Evolutionary conservation across 2,888 invertebrate species (phyloP).

Genomic region (Chrysodeixis includens): DNA sequence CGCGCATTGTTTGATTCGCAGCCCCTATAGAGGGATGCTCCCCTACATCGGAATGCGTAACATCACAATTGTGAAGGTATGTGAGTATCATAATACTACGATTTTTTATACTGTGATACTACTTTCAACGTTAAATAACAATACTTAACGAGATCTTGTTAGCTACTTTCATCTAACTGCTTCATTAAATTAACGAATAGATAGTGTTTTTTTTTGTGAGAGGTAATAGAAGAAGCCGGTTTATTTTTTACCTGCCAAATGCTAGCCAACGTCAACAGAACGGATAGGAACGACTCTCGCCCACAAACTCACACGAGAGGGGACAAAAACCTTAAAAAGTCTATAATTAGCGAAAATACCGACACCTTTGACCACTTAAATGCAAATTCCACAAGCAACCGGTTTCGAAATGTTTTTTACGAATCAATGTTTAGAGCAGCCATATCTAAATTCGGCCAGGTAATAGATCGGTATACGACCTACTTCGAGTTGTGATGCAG

Average conservation of each 20-base stretch:
- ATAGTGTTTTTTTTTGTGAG: constrained; percentile 1
- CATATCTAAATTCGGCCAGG: constrained; percentile 59
- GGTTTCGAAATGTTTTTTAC: constrained; percentile 51
- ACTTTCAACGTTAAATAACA: background rate
- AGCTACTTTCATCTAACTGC: background rate
- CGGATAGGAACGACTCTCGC: constrained; percentile 7
- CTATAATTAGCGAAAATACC: constrained; percentile 49
- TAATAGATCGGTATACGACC: constrained; percentile 66
- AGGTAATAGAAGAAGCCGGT: constrained; percentile 12
- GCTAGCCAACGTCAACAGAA: background rate
- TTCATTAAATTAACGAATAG: constrained; percentile 3
- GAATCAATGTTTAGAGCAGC: constrained; percentile 48
- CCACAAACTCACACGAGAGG: constrained; percentile 33
- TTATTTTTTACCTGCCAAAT: constrained; percentile 7
- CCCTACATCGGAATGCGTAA: constrained; percentile 11
- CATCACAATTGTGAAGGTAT: constrained; percentile 22
- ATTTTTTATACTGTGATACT: too few species aligned
- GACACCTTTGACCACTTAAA: constrained; percentile 48
- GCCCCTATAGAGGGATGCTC: constrained; percentile 12
- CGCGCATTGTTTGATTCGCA: constrained; percentile 14
- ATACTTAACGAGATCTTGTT: background rate
- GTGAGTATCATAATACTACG: background rate
- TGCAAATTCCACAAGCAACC: constrained; percentile 53
- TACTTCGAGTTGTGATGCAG: constrained; percentile 67
- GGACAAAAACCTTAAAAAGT: constrained; percentile 44